Base-by-base conservation (phyloP, 2,797 vertebrate genomes). In the Morus bassanus region DNA sequence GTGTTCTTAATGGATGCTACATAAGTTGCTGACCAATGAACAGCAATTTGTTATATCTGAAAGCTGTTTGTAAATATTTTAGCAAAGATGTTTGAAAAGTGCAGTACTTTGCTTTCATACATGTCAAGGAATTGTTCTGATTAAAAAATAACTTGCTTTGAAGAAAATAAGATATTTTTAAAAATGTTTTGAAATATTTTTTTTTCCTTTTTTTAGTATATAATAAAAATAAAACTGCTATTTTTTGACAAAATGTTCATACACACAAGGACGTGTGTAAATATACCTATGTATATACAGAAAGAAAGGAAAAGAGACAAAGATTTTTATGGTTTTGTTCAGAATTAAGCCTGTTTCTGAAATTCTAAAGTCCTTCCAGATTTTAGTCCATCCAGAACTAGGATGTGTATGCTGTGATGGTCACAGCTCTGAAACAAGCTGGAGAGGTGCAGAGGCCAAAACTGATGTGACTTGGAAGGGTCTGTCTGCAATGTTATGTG, bases 251-350 rank as follows among this genome's bases (percentile, higher is more conserved):
- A 37, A 85, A 48, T 46, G 3, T 39, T 86, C 10, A 18, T 43
- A 31, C 1, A 54, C 5, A 37, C 4, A 43, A 30, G 2, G 3
- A 30, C 3, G 0, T 12, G 6, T 53, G 64, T 65, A 65, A 76
- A 43, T 43, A 56, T 77, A 76, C 1, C 2, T 45, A 12, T 31
- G 4, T 24, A 77, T 13, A 28, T 14, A 65, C 1, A 63, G 4
- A 78, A 11, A 41, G 10, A 54, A 60, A 76, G 27, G 60, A 37
- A 59, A 14, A 30, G 7, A 27, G 15, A 37, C 11, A 41, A 6
- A 46, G 28, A 57, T 33, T 63, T 56, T 65, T 35, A 25, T 53
- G 6, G 2, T 76, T 88, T 69, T 74, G 9, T 84, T 73, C 39
- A 73, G 22, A 73, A 76, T 65, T 50, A 80, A 86, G 25, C 9